Evolutionary conservation across 2,888 invertebrate genomes (phyloP).

Genomic region (Archips xylosteana): DNA sequence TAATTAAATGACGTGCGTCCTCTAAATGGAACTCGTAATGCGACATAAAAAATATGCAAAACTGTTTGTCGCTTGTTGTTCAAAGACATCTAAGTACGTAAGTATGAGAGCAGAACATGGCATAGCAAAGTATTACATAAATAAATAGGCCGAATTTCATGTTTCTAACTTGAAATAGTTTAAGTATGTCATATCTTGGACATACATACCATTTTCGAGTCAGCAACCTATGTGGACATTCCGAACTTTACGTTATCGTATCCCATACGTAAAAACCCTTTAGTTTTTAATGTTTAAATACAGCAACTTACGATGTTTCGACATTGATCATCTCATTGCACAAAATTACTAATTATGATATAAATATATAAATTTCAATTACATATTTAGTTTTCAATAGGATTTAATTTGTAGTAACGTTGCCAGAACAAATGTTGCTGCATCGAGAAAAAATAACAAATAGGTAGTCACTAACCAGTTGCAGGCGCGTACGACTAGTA

Average conservation of each 20-base stretch:
- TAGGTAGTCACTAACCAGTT: constrained; percentile 58
- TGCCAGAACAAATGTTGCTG: not conserved
- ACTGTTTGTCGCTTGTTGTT: not conserved
- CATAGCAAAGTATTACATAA: not conserved
- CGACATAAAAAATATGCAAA: constrained; percentile 11
- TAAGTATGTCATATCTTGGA: not conserved
- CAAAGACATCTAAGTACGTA: not conserved
- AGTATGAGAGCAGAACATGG: too few relatives aligned
- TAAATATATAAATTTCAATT: too few relatives aligned
- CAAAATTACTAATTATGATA: not conserved
- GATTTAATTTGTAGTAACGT: not conserved
- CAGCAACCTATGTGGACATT: not conserved
- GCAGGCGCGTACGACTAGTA: constrained; percentile 2
- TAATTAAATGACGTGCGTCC: constrained; percentile 17
- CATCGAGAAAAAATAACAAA: constrained; percentile 52
- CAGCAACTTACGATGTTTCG: not conserved
- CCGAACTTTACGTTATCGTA: not conserved
- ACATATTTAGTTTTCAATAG: too few relatives aligned
- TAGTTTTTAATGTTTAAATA: not conserved
- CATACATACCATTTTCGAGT: not conserved
- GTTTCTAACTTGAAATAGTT: not conserved
- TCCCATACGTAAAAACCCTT: not conserved
- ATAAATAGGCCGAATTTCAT: not conserved
- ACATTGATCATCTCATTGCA: not conserved
- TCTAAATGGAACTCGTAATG: not conserved